phyloP scores from a whole-genome alignment of 2,797 vertebrate species.

The Protosalanx chinensis region DNA sequence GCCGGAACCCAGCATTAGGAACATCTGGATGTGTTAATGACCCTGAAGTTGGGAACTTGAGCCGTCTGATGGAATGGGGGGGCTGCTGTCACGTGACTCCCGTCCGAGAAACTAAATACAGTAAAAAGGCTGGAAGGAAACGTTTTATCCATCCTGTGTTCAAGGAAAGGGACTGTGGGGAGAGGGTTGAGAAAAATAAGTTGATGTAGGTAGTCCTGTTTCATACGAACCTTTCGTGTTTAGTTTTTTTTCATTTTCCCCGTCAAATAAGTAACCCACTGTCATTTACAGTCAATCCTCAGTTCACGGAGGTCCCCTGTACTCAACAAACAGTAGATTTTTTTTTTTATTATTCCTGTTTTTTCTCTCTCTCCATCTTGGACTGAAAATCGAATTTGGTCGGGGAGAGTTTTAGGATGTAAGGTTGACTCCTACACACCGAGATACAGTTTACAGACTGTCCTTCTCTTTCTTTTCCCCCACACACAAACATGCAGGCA shows the following conservation, averaged over 20 bases:
- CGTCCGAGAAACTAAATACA: constrained; percentile 62
- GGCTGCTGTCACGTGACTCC: constrained; percentile 81
- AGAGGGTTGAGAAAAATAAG: constrained; percentile 21
- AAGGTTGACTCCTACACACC: not conserved
- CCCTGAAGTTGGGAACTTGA: constrained; percentile 69
- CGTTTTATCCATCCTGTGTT: constrained; percentile 48
- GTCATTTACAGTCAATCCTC: too few species aligned
- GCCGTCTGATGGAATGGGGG: constrained; percentile 81
- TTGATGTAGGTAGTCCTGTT: not conserved
- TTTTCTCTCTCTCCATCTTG: not conserved
- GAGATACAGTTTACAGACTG: not conserved
- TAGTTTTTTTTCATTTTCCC: not conserved
- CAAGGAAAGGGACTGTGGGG: constrained; percentile 18
- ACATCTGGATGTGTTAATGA: constrained; percentile 72
- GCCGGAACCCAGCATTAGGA: constrained; percentile 42
- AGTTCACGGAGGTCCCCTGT: too few species aligned
- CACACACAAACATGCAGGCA: constrained; percentile 5
- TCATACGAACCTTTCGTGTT: too few species aligned
- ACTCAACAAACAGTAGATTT: not conserved
- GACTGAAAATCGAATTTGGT: not conserved
- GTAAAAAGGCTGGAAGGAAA: constrained; percentile 43
- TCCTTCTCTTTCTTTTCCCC: constrained; percentile 2
- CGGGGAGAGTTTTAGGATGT: not conserved
- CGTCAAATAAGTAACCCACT: not conserved
- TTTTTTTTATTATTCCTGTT: not conserved